These are phyloP conservation scores for Idaea straminata DNA, from an alignment of 2,888 invertebrate genomes.

Conservation along the genomic window DNA sequence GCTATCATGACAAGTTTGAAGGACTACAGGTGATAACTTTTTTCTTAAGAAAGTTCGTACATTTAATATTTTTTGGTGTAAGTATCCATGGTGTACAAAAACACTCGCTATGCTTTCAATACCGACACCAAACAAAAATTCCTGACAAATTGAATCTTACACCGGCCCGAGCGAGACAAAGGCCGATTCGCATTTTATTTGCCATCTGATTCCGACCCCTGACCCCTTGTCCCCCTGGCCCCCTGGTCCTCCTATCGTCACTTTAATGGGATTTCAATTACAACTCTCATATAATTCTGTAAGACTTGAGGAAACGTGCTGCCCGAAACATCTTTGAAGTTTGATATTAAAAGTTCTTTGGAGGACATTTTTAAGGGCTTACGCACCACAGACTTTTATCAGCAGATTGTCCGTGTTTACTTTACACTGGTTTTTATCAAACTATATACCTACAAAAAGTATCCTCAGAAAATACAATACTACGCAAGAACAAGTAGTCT, in stretches of 20 bases:
- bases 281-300: conserved; percentile 17
- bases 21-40: no score
- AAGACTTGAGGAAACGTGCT: conserved; percentile 14
- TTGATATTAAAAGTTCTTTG: neutral
- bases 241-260: conserved; percentile 48
- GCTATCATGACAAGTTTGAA: no score
- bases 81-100: neutral
- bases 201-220: conserved; percentile 62
- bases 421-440: no score
- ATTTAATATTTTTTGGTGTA: no score
- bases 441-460: no score
- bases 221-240: conserved; percentile 24
- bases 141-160: conserved; percentile 76
- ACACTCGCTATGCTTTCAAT: conserved; percentile 14
- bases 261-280: conserved; percentile 65
- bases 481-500: no score
- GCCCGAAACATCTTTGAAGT: neutral
- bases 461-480: no score
- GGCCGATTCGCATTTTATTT: conserved; percentile 71
- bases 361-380: neutral
- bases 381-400: neutral
- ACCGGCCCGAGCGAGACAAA: conserved; percentile 67
- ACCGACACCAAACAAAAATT: conserved; percentile 42
- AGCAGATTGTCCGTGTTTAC: neutral
- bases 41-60: no score